phyloP scores from a whole-genome alignment of 2,888 invertebrate genomes.

The Sepiola atlantica region DNA sequence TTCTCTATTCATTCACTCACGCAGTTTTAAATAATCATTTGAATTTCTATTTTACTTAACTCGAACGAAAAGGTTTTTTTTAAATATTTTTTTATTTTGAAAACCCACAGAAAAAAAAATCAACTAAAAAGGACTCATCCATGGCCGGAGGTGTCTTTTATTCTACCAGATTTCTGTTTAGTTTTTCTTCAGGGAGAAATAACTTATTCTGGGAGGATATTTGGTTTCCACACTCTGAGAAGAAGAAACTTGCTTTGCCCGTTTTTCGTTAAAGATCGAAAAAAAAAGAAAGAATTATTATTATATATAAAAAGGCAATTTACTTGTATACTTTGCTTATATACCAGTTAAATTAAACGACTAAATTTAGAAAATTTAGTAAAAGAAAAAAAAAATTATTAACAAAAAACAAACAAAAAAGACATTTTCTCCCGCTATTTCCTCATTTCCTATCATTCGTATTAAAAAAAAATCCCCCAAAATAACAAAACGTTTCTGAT shows the following conservation, averaged over 20 bases:
- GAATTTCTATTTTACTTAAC: neutral
- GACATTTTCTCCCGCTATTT: constrained; percentile 16
- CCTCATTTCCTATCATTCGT: neutral
- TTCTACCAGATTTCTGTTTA: constrained; percentile 23
- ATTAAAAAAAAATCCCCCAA: neutral
- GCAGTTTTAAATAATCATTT: neutral
- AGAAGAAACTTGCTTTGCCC: constrained; percentile 8
- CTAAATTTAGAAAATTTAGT: neutral
- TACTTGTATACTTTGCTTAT: too few species aligned
- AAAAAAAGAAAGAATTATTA: neutral
- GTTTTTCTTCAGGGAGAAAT: constrained; percentile 34
- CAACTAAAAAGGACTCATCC: constrained; percentile 17
- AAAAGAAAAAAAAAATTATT: neutral
- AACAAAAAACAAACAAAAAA: neutral
- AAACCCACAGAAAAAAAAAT: neutral
- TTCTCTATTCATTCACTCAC: neutral
- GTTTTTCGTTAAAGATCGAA: neutral
- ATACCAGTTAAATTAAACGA: neutral
- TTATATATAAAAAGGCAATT: neutral
- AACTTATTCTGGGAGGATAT: constrained; percentile 37
- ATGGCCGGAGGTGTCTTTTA: constrained; percentile 43
- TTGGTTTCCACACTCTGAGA: constrained; percentile 32
- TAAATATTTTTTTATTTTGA: neutral
- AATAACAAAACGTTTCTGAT: too few species aligned
- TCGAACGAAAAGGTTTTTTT: neutral